phyloP scores from a whole-genome alignment of 2,888 invertebrate species.

The Cheilosia vernalis region DNA sequence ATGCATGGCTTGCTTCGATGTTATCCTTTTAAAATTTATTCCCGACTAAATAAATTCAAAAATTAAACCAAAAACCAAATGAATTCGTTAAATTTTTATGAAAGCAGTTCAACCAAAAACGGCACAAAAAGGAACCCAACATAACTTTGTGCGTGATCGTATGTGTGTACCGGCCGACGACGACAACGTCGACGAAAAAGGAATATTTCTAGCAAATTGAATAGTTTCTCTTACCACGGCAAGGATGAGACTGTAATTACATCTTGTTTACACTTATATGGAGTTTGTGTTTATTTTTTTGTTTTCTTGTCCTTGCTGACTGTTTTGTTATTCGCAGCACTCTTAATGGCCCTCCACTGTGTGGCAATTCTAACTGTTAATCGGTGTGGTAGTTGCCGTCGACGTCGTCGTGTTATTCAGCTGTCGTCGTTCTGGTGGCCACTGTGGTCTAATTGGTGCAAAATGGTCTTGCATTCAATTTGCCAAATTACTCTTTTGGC shows the following conservation, averaged over 20 bases:
- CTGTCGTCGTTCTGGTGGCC: constrained; percentile 33
- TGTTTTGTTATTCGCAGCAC: constrained; percentile 35
- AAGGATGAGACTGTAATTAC: constrained; percentile 64
- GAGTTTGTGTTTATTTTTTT: background rate
- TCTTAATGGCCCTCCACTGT: constrained; percentile 39
- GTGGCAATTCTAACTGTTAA: constrained; percentile 47
- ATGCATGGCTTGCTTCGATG: constrained; percentile 71
- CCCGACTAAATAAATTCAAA: constrained; percentile 73
- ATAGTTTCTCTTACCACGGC: constrained; percentile 23
- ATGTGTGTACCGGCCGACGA: background rate
- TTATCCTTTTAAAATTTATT: constrained; percentile 74
- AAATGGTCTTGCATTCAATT: constrained; percentile 69
- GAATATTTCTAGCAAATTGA: constrained; percentile 45
- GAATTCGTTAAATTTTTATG: constrained; percentile 69
- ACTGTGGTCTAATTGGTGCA: constrained; percentile 64
- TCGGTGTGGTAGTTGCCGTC: constrained; percentile 27
- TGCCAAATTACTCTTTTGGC: constrained; percentile 64
- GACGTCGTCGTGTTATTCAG: constrained; percentile 7
- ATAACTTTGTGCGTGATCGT: constrained; percentile 23
- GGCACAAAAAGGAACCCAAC: background rate
- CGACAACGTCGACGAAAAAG: constrained; percentile 17
- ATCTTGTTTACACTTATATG: constrained; percentile 27
- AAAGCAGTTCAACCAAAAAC: constrained; percentile 51
- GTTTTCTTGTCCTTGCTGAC: background rate
- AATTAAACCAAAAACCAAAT: constrained; percentile 72